These are phyloP conservation scores for Eriosoma lanigerum DNA, from an alignment of 1,140 invertebrate species.

Conservation along the genomic window DNA sequence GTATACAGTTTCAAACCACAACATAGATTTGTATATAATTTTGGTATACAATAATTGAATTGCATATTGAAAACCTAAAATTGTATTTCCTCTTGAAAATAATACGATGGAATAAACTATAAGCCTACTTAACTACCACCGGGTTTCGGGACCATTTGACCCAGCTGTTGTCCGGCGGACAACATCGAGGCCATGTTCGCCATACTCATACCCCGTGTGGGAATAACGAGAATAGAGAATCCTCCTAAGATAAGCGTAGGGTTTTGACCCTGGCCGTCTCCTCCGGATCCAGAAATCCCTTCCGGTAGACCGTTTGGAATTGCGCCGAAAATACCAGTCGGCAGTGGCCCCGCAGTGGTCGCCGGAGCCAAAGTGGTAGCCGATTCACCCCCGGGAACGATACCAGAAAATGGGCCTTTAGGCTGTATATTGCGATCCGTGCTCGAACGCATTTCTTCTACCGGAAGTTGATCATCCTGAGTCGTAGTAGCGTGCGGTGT, in stretches of 20 bases:
- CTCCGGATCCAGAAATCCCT: not conserved
- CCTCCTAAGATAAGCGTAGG: not conserved
- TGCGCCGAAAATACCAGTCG: not conserved
- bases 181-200: constrained; percentile 12
- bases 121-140: constrained; percentile 1
- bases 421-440: not conserved
- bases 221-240: not conserved
- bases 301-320: not conserved
- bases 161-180: constrained; percentile 22
- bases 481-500: not conserved
- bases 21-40: no score
- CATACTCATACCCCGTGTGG: not conserved
- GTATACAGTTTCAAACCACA: no score
- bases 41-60: no score
- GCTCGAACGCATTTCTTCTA: not conserved
- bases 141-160: constrained; percentile 11
- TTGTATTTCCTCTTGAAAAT: no score
- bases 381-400: not conserved
- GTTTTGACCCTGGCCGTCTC: not conserved
- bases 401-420: constrained; percentile 17
- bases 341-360: not conserved
- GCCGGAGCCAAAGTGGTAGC: not conserved
- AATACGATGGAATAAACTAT: no score
- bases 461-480: no score
- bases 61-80: no score